Evolutionary conservation across 2,113 vertebrate species (phyloP).

Genomic region (Dissostichus mawsoni): DNA sequence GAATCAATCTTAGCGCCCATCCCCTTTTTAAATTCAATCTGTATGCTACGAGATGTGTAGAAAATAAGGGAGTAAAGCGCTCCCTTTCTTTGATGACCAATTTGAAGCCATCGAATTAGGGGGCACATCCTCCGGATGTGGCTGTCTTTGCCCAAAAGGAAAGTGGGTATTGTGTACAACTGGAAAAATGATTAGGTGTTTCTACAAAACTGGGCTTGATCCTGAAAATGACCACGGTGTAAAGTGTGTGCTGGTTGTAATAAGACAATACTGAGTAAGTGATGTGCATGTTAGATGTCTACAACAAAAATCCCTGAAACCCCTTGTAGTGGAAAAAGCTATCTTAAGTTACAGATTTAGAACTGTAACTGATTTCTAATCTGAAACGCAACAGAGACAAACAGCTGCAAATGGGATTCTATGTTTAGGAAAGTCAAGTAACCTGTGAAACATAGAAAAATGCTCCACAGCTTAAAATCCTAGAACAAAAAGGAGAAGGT

Average conservation of each 20-base stretch:
- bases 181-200: conserved; percentile 16
- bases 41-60: conserved; percentile 46
- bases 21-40: conserved; percentile 60
- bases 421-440: conserved; percentile 64
- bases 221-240: conserved; percentile 19
- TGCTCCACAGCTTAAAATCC: conserved; percentile 75
- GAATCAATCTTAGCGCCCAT: conserved; percentile 65
- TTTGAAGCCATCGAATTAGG: conserved; percentile 62
- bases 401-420: conserved; percentile 62
- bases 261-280: conserved; percentile 23
- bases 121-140: conserved; percentile 15
- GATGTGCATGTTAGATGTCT: conserved; percentile 29
- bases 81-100: conserved; percentile 58
- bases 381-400: conserved; percentile 57
- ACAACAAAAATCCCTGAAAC: conserved; percentile 27
- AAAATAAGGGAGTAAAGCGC: conserved; percentile 45
- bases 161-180: conserved; percentile 20
- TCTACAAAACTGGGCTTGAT: conserved; percentile 1
- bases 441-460: conserved; percentile 76
- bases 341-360: conserved; percentile 43
- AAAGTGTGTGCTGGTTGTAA: conserved; percentile 19
- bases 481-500: conserved; percentile 61
- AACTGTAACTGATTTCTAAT: conserved; percentile 40
- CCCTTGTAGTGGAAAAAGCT: conserved; percentile 25
- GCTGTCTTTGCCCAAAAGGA: conserved; percentile 39